Evolutionary conservation across 2,888 invertebrate species (phyloP).

Genomic region (Caenorhabditis plicata): DNA sequence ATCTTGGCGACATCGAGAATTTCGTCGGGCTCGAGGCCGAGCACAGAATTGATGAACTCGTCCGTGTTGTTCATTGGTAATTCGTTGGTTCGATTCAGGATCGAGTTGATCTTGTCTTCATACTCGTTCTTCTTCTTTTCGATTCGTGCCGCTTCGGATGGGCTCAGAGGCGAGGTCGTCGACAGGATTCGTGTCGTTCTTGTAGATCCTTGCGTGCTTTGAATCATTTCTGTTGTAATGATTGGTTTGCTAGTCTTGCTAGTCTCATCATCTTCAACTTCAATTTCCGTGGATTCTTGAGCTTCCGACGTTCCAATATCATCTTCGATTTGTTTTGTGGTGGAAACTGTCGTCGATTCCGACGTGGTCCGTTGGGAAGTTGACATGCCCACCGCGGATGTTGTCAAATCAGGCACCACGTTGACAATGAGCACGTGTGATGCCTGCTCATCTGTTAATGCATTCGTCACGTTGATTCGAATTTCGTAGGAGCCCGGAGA

Average conservation of each 20-base stretch:
- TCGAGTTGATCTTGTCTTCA: slow-evolving; percentile 6
- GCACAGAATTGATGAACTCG: too few relatives aligned
- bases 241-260: not conserved
- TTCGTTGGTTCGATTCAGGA: slow-evolving; percentile 18
- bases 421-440: slow-evolving; percentile 18
- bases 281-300: too few relatives aligned
- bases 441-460: slow-evolving; percentile 4
- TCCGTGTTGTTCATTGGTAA: too few relatives aligned
- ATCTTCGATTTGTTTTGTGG: too few relatives aligned
- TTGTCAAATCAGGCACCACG: slow-evolving; percentile 10
- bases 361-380: not conserved
- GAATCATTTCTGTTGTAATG: not conserved
- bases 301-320: too few relatives aligned
- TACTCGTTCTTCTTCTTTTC: slow-evolving; percentile 7
- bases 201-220: slow-evolving; percentile 8
- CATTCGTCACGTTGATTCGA: slow-evolving; percentile 12
- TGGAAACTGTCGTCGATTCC: not conserved
- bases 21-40: too few relatives aligned
- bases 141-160: slow-evolving; percentile 17
- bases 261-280: not conserved
- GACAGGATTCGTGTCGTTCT: slow-evolving; percentile 7
- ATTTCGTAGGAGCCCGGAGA: slow-evolving; percentile 11
- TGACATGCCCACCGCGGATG: not conserved
- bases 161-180: slow-evolving; percentile 9
- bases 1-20: slow-evolving; percentile 27